Conservation (phyloP, 2,113 vertebrate genomes). For the Anolis carolinensis region DNA sequence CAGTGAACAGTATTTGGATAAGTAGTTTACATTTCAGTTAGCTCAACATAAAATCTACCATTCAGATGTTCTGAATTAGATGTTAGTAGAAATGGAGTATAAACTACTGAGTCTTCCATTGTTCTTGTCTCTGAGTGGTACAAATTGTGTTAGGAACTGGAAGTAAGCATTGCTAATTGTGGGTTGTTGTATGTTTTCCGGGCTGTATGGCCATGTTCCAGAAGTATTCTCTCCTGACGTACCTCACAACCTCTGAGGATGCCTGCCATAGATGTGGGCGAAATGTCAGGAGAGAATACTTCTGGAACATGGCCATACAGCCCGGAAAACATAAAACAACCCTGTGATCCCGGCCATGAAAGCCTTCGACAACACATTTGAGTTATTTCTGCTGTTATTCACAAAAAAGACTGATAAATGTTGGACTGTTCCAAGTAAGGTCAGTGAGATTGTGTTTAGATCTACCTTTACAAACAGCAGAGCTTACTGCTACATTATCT, state of each 20-base stretch:
- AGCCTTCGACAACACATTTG: too few species aligned
- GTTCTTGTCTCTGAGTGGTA: slow-evolving; percentile 37
- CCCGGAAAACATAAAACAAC: too few species aligned
- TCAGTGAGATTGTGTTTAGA: not conserved
- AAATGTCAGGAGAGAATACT: too few species aligned
- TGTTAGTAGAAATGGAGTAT: not conserved
- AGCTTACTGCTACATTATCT: not conserved
- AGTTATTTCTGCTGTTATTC: slow-evolving; percentile 48
- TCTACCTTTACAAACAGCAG: not conserved
- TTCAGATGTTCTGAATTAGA: slow-evolving; percentile 64
- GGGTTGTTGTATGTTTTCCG: too few species aligned
- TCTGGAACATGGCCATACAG: too few species aligned
- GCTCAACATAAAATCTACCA: slow-evolving; percentile 34
- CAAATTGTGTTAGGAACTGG: slow-evolving; percentile 60
- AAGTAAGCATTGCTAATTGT: slow-evolving; percentile 58
- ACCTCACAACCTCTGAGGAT: too few species aligned
- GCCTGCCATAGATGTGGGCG: too few species aligned
- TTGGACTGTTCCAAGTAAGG: slow-evolving; percentile 1
- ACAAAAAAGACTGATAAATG: slow-evolving; percentile 40
- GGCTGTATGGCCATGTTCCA: too few species aligned
- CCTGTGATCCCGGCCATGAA: too few species aligned
- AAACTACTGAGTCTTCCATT: slow-evolving; percentile 37
- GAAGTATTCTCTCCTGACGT: too few species aligned
- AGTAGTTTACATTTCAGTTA: slow-evolving; percentile 52
- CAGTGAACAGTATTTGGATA: slow-evolving; percentile 37